Base-by-base conservation (phyloP, 1,140 invertebrate species). In the Leptinotarsa undecemlineata region DNA sequence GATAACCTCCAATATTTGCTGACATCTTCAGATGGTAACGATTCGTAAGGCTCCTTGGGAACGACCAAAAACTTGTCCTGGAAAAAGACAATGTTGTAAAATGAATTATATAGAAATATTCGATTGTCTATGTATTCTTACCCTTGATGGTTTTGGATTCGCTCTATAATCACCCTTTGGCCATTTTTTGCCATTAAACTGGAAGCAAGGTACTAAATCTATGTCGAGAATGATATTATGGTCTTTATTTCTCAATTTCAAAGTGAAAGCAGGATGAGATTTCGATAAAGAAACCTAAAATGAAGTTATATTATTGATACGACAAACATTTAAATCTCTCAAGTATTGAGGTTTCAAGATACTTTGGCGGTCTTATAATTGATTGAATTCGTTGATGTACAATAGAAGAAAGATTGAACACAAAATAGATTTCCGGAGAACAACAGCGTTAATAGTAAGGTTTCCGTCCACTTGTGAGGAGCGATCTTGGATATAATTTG, bases 171-270 rank as follows among this genome's bases (percentile, higher is more conserved):
- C 73, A n/a, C 48, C 69, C 51, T 63, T 64, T 4, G 84, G 82
- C 82, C 82, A 84, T 33, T 79, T 72, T 6, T 71, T 57, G 19
- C 62, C 71, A 21, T 19, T 70, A 74, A 85, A 83, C 51, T 77
- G 62, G 69, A 85, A 81, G 61, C 81, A 83, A 0, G 82, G 80
- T 1, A 85, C 84, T 17, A 85, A 76, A 79, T 85, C 84, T 3
- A 85, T 75, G 61, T 81, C 79, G 23, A 85, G 71, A 23, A 73
- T 68, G 20, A 79, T 77, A 20, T 75, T 23, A 11, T 20, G 15
- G 6, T 57, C 51, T 47, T 68, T 48, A 8, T 76, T 76, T 14
- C 68, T 74, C 20, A 84, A 68, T 69, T 79, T 76, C 14, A 84
- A 57, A 1, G 82, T 84, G n/a, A 84, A 79, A 63, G 84, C 84